Base-by-base conservation (phyloP, 2,888 invertebrate genomes). In the Parochlus steinenii region DNA sequence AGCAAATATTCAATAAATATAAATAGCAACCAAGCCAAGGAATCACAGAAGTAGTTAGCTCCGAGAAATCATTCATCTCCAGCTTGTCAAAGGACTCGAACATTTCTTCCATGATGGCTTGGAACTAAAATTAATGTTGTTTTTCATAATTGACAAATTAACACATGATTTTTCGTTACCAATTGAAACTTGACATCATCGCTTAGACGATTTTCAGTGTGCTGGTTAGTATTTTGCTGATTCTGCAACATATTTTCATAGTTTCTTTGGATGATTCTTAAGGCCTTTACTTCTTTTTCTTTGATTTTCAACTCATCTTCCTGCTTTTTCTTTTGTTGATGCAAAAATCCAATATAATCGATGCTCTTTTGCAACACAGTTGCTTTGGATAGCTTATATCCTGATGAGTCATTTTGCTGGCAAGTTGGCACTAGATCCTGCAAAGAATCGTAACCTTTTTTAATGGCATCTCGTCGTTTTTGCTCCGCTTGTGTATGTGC, bases 11-110 rank as follows among this genome's bases (percentile, higher is more conserved):
- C n/a, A n/a, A n/a, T n/a, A n/a, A n/a, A n/a, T n/a, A n/a, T n/a
- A n/a, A n/a, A n/a, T n/a, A n/a, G n/a, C n/a, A n/a, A n/a, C n/a
- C 95, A 29, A 95, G 63, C 95, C 95, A 97, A 49, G 83, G 85
- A 55, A 95, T 90, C 2, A 95, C 87, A 40, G 89, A 89, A 0
- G 81, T 86, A 1, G 93, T 93, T 41, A 95, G 65, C 56, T 93
- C 92, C 3, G 79, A 75, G 56, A 97, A 97, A 59, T 89, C 90
- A 41, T 76, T 78, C 40, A 85, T 85, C 3, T 87, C 82, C 43
- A 95, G 81, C 41, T 79, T 76, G 49, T 78, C 77, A 56, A 95
- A 95, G 0, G 90, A 85, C 44, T 78, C 70, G 58, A 92, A 95
- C 45, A 95, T 63, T 46, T 85, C 80, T 54, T 95, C 92, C 79